A percentile compares a stretch with the other conserved stretches of the same genome.
phyloP scores from a whole-genome alignment of 2,797 vertebrate species.

The Scolopax rusticola region DNA sequence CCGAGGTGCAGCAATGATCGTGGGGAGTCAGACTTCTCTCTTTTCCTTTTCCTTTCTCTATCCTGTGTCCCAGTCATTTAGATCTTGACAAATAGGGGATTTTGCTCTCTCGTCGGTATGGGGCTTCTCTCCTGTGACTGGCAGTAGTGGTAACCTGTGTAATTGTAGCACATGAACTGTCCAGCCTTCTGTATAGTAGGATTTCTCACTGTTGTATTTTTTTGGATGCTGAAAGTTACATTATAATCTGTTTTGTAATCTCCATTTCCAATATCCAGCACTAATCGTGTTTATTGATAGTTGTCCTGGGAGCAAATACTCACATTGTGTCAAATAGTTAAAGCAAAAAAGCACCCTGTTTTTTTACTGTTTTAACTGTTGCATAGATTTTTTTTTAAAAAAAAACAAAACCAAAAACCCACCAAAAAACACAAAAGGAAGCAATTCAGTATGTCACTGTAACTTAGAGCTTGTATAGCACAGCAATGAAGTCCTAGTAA shows the following conservation, averaged over 20 bases:
- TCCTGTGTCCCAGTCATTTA: neutral
- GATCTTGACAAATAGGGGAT: neutral
- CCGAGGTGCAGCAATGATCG: fast-evolving
- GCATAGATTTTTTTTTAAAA: neutral
- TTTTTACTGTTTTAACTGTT: neutral
- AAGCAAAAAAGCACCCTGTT: neutral
- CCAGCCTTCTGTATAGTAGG: neutral
- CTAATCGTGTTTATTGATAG: neutral
- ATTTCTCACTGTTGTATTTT: neutral
- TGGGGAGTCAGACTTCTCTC: neutral
- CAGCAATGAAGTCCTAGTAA: neutral
- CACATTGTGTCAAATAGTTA: neutral
- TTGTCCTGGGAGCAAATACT: neutral
- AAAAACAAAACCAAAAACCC: too few relatives aligned
- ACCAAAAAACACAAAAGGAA: neutral
- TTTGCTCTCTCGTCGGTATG: neutral
- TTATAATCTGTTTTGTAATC: neutral
- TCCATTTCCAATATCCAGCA: too few relatives aligned
- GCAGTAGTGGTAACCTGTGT: neutral
- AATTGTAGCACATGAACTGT: neutral
- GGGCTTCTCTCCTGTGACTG: neutral
- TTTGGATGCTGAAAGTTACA: neutral
- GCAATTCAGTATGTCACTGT: neutral
- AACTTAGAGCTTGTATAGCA: neutral
- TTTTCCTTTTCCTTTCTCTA: neutral